These are phyloP conservation scores for Tragelaphus eurycerus DNA, from an alignment of 2,797 vertebrate genomes.

Conservation along the genomic window DNA sequence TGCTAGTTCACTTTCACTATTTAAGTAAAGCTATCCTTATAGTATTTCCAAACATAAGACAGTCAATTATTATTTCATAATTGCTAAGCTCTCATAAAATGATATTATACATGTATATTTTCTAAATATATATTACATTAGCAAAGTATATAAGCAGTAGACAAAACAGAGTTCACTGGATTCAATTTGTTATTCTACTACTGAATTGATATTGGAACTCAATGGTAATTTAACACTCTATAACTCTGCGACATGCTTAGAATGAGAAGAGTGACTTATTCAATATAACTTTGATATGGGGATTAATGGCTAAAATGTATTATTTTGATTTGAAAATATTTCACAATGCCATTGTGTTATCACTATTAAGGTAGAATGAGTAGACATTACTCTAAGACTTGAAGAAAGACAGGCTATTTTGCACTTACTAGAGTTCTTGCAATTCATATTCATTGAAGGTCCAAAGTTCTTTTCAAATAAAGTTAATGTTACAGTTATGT, in stretches of 20 bases:
- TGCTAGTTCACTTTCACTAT: neutral
- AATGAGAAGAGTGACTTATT: neutral
- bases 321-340: neutral
- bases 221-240: neutral
- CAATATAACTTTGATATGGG: neutral
- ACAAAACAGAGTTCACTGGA: neutral
- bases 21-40: neutral
- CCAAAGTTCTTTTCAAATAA: neutral
- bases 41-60: neutral
- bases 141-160: neutral
- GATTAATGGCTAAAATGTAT: neutral
- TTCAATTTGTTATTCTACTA: neutral
- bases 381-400: neutral
- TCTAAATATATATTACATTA: neutral
- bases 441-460: neutral
- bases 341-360: neutral
- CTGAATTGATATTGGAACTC: neutral
- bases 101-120: neutral
- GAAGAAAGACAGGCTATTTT: neutral
- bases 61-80: neutral
- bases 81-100: neutral
- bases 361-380: neutral
- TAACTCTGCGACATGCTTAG: neutral
- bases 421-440: neutral
- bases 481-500: constrained; percentile 5